These are phyloP conservation scores for Dendrocincla tyrannina DNA, from an alignment of 2,797 vertebrate species.

Conservation along the genomic window DNA sequence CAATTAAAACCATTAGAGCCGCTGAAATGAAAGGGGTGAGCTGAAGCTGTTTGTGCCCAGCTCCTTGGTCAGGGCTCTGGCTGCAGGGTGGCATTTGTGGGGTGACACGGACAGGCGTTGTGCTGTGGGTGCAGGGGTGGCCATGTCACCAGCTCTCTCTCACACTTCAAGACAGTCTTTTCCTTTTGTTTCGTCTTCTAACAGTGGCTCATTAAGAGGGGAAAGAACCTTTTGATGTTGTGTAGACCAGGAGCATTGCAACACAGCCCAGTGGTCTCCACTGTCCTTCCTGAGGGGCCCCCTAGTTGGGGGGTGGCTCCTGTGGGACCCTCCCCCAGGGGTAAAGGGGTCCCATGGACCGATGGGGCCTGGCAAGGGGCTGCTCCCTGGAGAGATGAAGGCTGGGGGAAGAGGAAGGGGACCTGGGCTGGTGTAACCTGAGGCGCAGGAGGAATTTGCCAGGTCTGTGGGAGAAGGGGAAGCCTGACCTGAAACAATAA, in stretches of 20 bases:
- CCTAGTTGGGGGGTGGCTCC: background rate
- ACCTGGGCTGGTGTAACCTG: background rate
- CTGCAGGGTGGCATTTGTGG: rapidly evolving
- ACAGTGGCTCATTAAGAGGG: background rate
- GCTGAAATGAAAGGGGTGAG: background rate
- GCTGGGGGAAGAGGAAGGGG: background rate
- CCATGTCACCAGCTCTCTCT: background rate
- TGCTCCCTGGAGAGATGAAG: background rate
- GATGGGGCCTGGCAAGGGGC: background rate
- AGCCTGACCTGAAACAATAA: constrained; percentile 51
- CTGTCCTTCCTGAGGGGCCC: background rate
- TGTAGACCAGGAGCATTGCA: background rate
- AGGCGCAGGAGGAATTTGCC: background rate
- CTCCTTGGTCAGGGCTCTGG: background rate
- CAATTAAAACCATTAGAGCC: constrained; percentile 25
- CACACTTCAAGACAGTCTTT: background rate
- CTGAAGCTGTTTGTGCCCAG: background rate
- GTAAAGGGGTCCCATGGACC: background rate
- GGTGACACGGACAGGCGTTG: rapidly evolving
- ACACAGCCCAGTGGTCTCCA: background rate
- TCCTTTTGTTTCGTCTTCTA: background rate
- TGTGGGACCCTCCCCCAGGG: background rate
- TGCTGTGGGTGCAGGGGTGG: background rate
- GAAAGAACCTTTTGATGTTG: background rate
- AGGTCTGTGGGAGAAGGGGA: background rate